A percentile compares a stretch with the other conserved stretches of the same genome.
Conservation (phyloP, 2,888 invertebrate genomes). For the Anticlea derivata region DNA sequence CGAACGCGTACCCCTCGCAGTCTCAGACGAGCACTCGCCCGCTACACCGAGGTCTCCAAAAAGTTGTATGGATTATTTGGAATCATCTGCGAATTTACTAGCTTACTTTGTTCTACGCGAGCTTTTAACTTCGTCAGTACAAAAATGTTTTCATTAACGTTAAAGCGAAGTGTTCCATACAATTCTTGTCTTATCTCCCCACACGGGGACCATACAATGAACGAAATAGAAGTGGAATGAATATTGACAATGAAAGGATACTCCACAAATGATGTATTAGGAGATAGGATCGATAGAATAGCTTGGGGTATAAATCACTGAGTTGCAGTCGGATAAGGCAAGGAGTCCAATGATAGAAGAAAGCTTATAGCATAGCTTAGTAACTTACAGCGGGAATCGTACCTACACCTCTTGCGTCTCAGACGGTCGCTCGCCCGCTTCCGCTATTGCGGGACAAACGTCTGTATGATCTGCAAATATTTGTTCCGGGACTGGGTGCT, state of each 20-base stretch:
- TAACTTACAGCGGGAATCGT: too few species aligned
- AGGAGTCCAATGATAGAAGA: slow-evolving; percentile 11
- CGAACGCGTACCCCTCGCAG: too few species aligned
- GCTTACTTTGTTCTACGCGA: background rate
- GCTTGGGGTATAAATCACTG: slow-evolving; percentile 38
- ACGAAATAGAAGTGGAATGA: slow-evolving; percentile 34
- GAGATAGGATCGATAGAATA: slow-evolving; percentile 36
- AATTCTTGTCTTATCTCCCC: slow-evolving; percentile 35
- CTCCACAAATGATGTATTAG: slow-evolving; percentile 42
- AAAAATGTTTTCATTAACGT: slow-evolving; percentile 8
- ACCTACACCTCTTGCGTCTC: too few species aligned
- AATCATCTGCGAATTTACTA: too few species aligned
- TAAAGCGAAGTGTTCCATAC: slow-evolving; percentile 24
- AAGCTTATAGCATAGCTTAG: too few species aligned
- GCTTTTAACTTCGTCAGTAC: background rate
- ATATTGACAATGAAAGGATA: slow-evolving; percentile 41
- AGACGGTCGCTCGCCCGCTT: too few species aligned
- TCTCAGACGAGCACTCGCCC: too few species aligned
- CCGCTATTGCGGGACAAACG: too few species aligned
- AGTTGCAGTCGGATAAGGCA: slow-evolving; percentile 27
- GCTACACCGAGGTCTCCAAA: too few species aligned
- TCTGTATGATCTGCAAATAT: too few species aligned
- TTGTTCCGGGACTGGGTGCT: too few species aligned
- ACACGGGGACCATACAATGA: slow-evolving; percentile 28
- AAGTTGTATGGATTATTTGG: too few species aligned